These are phyloP conservation scores for Anoura caudifer DNA, from an alignment of 2,113 vertebrate species.

Conservation along the genomic window DNA sequence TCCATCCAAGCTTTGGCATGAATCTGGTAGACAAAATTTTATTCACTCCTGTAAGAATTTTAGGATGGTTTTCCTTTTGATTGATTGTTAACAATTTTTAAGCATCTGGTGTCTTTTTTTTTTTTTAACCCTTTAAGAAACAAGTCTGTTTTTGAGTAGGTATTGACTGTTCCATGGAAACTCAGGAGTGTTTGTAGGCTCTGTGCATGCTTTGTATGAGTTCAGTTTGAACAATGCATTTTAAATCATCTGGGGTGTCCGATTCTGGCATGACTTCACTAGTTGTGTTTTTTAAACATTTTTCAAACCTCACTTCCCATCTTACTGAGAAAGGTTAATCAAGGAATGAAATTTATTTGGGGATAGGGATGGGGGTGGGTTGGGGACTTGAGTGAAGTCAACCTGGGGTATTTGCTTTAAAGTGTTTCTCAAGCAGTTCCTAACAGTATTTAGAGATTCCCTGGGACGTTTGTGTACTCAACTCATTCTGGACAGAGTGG, in stretches of 20 bases:
- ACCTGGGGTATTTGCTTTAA: slow-evolving; percentile 57
- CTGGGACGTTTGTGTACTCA: slow-evolving; percentile 23
- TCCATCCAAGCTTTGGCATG: neutral
- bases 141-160: slow-evolving; percentile 1
- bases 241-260: slow-evolving; percentile 27
- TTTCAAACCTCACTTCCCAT: slow-evolving; percentile 40
- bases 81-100: slow-evolving; percentile 25
- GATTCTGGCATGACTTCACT: slow-evolving; percentile 33
- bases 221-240: slow-evolving; percentile 44
- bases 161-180: slow-evolving; percentile 36
- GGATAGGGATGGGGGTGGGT: slow-evolving; percentile 30
- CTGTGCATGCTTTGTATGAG: slow-evolving; percentile 54
- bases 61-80: neutral
- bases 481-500: slow-evolving; percentile 34
- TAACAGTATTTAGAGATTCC: slow-evolving; percentile 32
- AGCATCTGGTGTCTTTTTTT: slow-evolving; percentile 3
- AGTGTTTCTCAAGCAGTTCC: slow-evolving; percentile 62
- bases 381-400: slow-evolving; percentile 51
- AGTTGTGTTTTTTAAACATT: slow-evolving; percentile 54
- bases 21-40: slow-evolving; percentile 16
- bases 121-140: neutral
- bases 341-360: slow-evolving; percentile 49
- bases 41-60: slow-evolving; percentile 35
- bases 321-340: slow-evolving; percentile 50
- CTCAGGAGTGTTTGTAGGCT: slow-evolving; percentile 3